phyloP scores from a whole-genome alignment of 2,888 invertebrate species.

The Leucophora obtusa region DNA sequence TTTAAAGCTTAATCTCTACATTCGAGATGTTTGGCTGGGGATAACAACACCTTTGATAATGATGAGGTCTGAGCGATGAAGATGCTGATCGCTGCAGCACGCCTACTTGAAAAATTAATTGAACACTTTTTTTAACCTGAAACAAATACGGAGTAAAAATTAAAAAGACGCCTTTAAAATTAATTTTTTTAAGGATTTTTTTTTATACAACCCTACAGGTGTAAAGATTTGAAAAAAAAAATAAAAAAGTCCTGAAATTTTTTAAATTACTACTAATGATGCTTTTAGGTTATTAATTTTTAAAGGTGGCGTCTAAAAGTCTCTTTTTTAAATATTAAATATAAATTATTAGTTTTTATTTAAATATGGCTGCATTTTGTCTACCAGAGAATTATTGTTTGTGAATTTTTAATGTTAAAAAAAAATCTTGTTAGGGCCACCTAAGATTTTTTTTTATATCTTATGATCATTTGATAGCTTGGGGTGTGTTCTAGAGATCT shows the following conservation, averaged over 20 bases:
- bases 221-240: slow-evolving; percentile 20
- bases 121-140: slow-evolving; percentile 33
- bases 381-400: slow-evolving; percentile 5
- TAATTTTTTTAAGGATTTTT: slow-evolving; percentile 23
- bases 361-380: slow-evolving; percentile 44
- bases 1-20: slow-evolving; percentile 61
- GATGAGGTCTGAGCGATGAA: slow-evolving; percentile 65
- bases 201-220: slow-evolving; percentile 33
- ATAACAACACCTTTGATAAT: slow-evolving; percentile 64
- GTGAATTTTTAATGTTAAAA: slow-evolving; percentile 6
- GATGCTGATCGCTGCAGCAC: slow-evolving; percentile 68
- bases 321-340: slow-evolving; percentile 38
- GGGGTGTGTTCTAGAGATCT: slow-evolving; percentile 5
- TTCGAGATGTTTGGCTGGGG: slow-evolving; percentile 44
- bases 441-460: slow-evolving; percentile 6
- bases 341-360: slow-evolving; percentile 34
- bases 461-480: slow-evolving; percentile 1
- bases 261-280: slow-evolving; percentile 33
- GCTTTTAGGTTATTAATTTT: slow-evolving; percentile 7
- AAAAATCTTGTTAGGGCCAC: slow-evolving; percentile 11
- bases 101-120: slow-evolving; percentile 65
- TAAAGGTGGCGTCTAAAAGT: slow-evolving; percentile 52
- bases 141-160: slow-evolving; percentile 14
- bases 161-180: slow-evolving; percentile 4
- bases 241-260: slow-evolving; percentile 4